phyloP scores from a whole-genome alignment of 2,888 invertebrate species.

The Euproctis similis region DNA sequence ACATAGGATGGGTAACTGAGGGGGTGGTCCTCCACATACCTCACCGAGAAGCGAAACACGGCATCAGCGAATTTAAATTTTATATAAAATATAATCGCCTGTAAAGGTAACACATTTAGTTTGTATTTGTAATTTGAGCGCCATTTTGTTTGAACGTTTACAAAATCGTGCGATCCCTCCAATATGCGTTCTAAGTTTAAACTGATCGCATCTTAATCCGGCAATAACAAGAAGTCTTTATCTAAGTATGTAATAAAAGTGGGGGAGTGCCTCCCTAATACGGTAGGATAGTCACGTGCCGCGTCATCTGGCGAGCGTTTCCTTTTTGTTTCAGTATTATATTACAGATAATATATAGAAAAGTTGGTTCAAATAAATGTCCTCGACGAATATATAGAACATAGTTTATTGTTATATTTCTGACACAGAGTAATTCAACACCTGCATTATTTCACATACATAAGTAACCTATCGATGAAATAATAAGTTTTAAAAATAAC shows the following conservation, averaged over 20 bases:
- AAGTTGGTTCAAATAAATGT: constrained; percentile 14
- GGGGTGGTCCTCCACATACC: too few species aligned
- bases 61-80: too few species aligned
- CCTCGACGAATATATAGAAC: constrained; percentile 6
- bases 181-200: constrained; percentile 28
- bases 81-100: too few species aligned
- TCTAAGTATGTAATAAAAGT: constrained; percentile 24
- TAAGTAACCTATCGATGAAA: too few species aligned
- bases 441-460: too few species aligned
- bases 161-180: constrained; percentile 10
- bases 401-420: constrained; percentile 2
- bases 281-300: constrained; percentile 45
- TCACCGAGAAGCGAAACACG: too few species aligned
- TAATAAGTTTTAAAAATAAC: too few species aligned
- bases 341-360: constrained; percentile 20
- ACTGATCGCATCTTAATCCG: constrained; percentile 51
- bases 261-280: constrained; percentile 11
- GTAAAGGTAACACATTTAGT: too few species aligned
- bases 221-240: constrained; percentile 44
- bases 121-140: too few species aligned
- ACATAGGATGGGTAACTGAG: too few species aligned
- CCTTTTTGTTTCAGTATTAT: constrained; percentile 35
- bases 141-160: constrained; percentile 3
- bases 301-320: constrained; percentile 48
- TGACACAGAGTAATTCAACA: too few species aligned